Base-by-base conservation (phyloP, 1,140 invertebrate genomes). In the Drosophila azteca region DNA sequence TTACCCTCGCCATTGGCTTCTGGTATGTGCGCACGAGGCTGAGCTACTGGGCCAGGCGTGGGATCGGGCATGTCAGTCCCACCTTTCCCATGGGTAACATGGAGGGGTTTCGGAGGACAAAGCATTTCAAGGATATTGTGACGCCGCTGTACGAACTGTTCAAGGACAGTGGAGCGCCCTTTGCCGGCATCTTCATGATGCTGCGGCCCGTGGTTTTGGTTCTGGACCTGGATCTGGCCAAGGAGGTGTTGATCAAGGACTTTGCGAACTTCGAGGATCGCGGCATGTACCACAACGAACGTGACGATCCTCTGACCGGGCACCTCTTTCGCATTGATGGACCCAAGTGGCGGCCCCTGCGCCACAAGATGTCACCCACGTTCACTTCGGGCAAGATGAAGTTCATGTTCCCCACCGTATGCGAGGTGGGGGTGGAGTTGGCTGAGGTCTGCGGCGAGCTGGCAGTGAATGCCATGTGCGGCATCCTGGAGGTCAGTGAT, bases 311-410 rank as follows among this genome's bases (percentile, higher is more conserved):
- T 3, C 53, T 94, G 1, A 90, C 91, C 0, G 92, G 91, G 6
- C 92, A 94, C 74, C 79, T 94, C 11, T 93, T 94, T 64, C 92
- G 92, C 35, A 83, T 93, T 22, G 91, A 92, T 61, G 94, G 93
- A 6, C 90, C 93, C n/a, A 91, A 92, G 31, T 96, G 95, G 95
- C 92, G 92, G 52, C 85, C 93, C 6, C 89, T 95, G 51, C 91
- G 95, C 53, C 90, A 92, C 2, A 94, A 95, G 65, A 92, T 95
- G 52, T 92, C 93, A 0, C 93, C 94, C 6, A 92, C 94, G 0
- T 95, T 95, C 62, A 93, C 93, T 0, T 92, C 93, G 0, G 93
- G 93, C 8, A 95, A 95, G 87, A 93, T 95, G 80, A 95, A 94
- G 79, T 92, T 79, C 8, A 94, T 94, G 93, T 94, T 93, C 77